Evolutionary conservation across 2,888 invertebrate genomes (phyloP).

Genomic region (Drosophila niveifrons): DNA sequence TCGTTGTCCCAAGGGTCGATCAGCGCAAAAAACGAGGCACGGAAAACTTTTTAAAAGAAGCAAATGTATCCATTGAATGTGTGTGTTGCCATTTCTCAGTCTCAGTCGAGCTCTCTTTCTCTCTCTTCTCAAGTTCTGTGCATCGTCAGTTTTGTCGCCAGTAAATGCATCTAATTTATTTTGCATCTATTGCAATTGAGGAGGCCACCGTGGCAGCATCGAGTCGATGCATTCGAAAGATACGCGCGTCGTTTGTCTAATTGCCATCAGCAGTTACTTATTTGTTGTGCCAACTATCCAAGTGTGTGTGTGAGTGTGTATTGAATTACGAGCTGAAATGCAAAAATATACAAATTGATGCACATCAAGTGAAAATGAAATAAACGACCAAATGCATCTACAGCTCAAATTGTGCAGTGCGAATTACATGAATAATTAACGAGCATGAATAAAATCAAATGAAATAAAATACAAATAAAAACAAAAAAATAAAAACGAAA

Average conservation of each 20-base stretch:
- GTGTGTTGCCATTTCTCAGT: background rate
- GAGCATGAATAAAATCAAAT: background rate
- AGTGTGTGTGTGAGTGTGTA: slow-evolving; percentile 27
- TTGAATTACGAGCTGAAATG: slow-evolving; percentile 39
- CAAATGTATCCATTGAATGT: slow-evolving; percentile 37
- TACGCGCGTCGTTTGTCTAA: slow-evolving; percentile 46
- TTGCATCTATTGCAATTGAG: slow-evolving; percentile 78
- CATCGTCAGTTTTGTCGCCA: slow-evolving; percentile 55
- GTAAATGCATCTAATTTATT: slow-evolving; percentile 74
- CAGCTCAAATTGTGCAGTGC: slow-evolving; percentile 1
- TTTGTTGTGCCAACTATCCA: slow-evolving; percentile 4
- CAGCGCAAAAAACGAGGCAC: slow-evolving; percentile 47
- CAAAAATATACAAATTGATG: slow-evolving; percentile 20
- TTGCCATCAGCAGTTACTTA: slow-evolving; percentile 57
- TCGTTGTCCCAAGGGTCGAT: slow-evolving; percentile 10
- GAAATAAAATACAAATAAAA: slow-evolving; percentile 3
- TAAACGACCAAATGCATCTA: slow-evolving; percentile 3
- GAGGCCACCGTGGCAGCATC: slow-evolving; percentile 36
- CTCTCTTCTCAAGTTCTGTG: background rate
- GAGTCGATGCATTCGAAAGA: slow-evolving; percentile 56
- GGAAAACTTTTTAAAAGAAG: slow-evolving; percentile 34
- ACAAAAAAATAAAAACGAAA: slow-evolving; percentile 22
- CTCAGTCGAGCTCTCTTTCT: background rate
- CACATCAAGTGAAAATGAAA: slow-evolving; percentile 2
- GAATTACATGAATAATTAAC: slow-evolving; percentile 15